These are phyloP conservation scores for Stigmatopora argus DNA, from an alignment of 2,113 vertebrate genomes.

Conservation along the genomic window DNA sequence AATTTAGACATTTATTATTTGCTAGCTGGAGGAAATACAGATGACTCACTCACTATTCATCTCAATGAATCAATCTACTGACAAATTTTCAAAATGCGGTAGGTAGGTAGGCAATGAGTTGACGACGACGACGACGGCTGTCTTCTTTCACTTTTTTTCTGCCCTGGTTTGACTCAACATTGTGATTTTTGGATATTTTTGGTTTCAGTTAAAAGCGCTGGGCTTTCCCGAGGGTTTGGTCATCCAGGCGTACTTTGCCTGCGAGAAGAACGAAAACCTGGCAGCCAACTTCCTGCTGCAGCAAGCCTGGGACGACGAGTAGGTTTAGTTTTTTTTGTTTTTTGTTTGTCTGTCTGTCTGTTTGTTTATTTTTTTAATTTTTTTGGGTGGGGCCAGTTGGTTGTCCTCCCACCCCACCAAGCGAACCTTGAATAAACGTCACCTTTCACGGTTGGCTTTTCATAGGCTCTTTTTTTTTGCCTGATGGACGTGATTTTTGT, in stretches of 20 bases:
- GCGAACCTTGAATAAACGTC: neutral
- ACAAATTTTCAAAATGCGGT: too few species aligned
- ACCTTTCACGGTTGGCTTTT: neutral
- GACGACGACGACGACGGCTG: too few species aligned
- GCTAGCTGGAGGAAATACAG: too few species aligned
- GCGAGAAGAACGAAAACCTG: slow-evolving; percentile 75
- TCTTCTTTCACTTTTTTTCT: neutral
- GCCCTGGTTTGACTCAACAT: neutral
- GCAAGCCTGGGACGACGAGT: slow-evolving; percentile 76
- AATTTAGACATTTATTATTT: too few species aligned
- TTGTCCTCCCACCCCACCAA: too few species aligned
- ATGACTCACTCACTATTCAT: too few species aligned
- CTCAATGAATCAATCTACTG: too few species aligned
- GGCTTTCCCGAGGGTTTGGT: slow-evolving; percentile 75
- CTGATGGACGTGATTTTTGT: too few species aligned
- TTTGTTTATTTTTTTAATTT: neutral
- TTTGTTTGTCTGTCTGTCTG: neutral
- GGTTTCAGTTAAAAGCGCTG: slow-evolving; percentile 74
- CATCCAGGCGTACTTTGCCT: slow-evolving; percentile 76
- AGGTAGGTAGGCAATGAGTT: too few species aligned
- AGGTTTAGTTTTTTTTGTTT: neutral
- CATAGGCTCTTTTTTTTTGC: neutral
- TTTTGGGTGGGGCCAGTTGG: too few species aligned
- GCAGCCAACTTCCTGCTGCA: slow-evolving; percentile 76
- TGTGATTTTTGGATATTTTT: slow-evolving; percentile 24